phyloP scores from a whole-genome alignment of 2,888 invertebrate genomes.

The Meteorus cinctellus region DNA sequence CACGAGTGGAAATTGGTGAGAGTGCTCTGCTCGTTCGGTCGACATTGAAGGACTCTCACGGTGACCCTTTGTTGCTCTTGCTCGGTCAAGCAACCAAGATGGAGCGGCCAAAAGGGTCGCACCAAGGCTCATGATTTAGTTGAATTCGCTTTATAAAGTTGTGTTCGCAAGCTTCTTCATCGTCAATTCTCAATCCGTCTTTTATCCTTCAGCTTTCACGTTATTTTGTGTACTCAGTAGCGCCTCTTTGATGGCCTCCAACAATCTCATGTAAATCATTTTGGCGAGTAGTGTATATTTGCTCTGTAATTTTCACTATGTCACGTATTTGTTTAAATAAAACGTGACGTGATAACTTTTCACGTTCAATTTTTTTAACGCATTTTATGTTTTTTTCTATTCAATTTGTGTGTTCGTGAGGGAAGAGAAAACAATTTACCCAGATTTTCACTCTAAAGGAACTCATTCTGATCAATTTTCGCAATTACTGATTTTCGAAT shows the following conservation, averaged over 20 bases:
- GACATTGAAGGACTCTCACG: constrained; percentile 67
- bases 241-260: constrained; percentile 17
- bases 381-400: too few relatives aligned
- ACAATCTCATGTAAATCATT: not conserved
- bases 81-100: constrained; percentile 50
- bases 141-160: constrained; percentile 44
- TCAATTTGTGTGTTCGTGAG: too few relatives aligned
- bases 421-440: too few relatives aligned
- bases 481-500: too few relatives aligned
- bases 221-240: constrained; percentile 4
- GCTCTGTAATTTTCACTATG: too few relatives aligned
- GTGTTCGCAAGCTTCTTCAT: constrained; percentile 32
- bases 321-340: too few relatives aligned
- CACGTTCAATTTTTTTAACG: too few relatives aligned
- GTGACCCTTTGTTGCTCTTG: constrained; percentile 71
- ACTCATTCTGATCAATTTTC: too few relatives aligned
- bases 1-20: constrained; percentile 45
- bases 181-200: constrained; percentile 43
- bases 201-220: constrained; percentile 21
- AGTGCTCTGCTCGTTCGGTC: constrained; percentile 51
- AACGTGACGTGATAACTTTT: too few relatives aligned
- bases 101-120: constrained; percentile 18
- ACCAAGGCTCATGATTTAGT: constrained; percentile 47
- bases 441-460: too few relatives aligned
- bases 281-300: too few relatives aligned